Evolutionary conservation across 2,888 invertebrate genomes (phyloP).

Genomic region (Tromatobia lineatoria): DNA sequence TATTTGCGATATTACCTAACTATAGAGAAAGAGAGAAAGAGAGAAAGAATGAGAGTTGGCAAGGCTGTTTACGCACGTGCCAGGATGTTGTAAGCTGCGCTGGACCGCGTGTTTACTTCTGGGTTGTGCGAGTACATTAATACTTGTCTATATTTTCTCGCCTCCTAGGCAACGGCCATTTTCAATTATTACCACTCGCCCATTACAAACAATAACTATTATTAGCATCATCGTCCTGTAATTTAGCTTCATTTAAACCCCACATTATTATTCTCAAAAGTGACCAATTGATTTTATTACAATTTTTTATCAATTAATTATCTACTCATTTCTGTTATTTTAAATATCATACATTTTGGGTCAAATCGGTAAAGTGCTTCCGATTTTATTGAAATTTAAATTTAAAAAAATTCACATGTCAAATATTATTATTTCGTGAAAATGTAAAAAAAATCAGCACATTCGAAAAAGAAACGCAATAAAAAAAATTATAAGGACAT

Average conservation of each 20-base stretch:
- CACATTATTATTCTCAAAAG: not conserved
- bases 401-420: no score
- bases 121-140: constrained; percentile 18
- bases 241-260: not conserved
- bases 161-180: constrained; percentile 14
- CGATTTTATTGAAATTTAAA: no score
- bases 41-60: not conserved
- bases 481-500: no score
- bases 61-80: constrained; percentile 83
- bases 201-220: constrained; percentile 53
- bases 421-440: no score
- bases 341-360: no score
- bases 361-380: no score
- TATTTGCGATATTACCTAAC: constrained; percentile 73
- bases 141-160: constrained; percentile 57
- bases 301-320: no score
- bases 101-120: constrained; percentile 48
- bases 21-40: constrained; percentile 7
- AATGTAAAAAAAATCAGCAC: no score
- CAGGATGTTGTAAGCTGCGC: constrained; percentile 82
- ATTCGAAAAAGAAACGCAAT: no score
- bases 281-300: no score
- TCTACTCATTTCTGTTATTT: no score
- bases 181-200: constrained; percentile 40
- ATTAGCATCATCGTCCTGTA: constrained; percentile 28